phyloP scores from a whole-genome alignment of 1,140 invertebrate species.

The Oryctes rhinoceros region DNA sequence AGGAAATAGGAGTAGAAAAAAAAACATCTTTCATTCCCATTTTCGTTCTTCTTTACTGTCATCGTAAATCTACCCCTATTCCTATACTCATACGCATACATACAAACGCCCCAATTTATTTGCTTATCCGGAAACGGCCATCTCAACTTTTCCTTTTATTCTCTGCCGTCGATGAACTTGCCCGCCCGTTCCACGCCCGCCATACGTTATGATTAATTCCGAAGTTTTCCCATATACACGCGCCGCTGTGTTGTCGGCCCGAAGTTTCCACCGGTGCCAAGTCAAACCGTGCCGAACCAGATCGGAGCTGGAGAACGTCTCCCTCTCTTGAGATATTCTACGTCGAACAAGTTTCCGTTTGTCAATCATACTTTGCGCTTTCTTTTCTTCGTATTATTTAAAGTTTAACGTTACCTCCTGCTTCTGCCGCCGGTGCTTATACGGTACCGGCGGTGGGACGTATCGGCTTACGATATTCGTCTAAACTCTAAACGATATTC shows the following conservation, averaged over 20 bases:
- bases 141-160: conserved; percentile 11
- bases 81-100: background rate
- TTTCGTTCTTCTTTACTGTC: too few relatives aligned
- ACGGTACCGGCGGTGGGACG: background rate
- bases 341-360: background rate
- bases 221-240: conserved; percentile 4
- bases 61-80: background rate
- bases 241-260: too few relatives aligned
- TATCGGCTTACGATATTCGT: background rate
- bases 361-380: background rate
- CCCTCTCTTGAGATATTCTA: background rate
- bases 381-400: background rate
- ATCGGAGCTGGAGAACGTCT: background rate
- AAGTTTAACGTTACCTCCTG: background rate
- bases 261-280: too few relatives aligned
- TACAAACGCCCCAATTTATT: conserved; percentile 10
- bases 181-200: background rate
- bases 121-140: conserved; percentile 8
- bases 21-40: background rate
- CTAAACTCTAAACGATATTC: background rate
- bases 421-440: too few relatives aligned
- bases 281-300: background rate
- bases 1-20: background rate
- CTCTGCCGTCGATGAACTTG: background rate
- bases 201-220: conserved; percentile 10